These are phyloP conservation scores for Ctenopoma multispine DNA, from an alignment of 2,797 vertebrate species.

Conservation along the genomic window DNA sequence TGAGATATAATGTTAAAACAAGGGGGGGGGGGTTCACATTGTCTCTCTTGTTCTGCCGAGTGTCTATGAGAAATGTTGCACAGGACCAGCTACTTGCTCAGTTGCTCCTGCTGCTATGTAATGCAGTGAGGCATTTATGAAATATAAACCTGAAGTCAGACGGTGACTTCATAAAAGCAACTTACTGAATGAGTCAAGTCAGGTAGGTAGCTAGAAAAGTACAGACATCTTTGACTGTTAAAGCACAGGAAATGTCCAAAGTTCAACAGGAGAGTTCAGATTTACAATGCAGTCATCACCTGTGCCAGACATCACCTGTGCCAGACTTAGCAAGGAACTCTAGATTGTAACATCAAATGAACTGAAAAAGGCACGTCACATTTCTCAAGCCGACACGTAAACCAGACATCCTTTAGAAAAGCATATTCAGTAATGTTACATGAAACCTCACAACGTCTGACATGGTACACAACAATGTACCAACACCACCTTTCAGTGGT, in stretches of 20 bases:
- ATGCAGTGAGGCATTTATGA: constrained; percentile 36
- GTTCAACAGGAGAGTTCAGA: constrained; percentile 44
- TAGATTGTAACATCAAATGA: constrained; percentile 51
- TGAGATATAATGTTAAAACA: constrained; percentile 4
- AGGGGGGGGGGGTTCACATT: not conserved
- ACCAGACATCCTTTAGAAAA: constrained; percentile 53
- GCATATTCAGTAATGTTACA: constrained; percentile 40
- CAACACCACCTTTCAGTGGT: constrained; percentile 13
- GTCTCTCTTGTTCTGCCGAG: not conserved
- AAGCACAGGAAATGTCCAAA: constrained; percentile 53
- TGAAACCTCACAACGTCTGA: constrained; percentile 42
- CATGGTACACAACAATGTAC: constrained; percentile 49
- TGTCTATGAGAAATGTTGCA: constrained; percentile 23
- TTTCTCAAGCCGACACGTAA: constrained; percentile 66
- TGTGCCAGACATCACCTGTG: constrained; percentile 37
- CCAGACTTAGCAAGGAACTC: constrained; percentile 8
- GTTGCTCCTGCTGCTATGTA: no score
- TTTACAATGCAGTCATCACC: constrained; percentile 40
- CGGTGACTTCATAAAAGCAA: constrained; percentile 45
- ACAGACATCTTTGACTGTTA: constrained; percentile 60
- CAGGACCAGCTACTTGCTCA: no score
- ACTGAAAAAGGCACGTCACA: constrained; percentile 81
- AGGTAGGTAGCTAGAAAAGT: constrained; percentile 60
- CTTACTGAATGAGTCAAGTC: constrained; percentile 51
- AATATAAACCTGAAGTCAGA: constrained; percentile 66